Conservation (phyloP, 2,113 vertebrate species). For the Apteryx owenii region DNA sequence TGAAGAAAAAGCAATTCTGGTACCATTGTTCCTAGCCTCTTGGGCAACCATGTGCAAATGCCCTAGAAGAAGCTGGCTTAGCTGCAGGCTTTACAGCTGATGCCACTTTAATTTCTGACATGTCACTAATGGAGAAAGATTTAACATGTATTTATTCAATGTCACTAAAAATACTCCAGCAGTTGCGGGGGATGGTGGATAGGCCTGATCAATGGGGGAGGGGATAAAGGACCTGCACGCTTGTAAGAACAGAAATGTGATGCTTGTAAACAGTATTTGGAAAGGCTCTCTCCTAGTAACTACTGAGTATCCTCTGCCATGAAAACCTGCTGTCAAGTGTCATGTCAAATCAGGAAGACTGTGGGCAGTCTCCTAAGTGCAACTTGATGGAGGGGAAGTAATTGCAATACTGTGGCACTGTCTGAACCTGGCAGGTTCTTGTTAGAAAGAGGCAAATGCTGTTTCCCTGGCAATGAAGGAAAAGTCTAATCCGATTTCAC, state of each 20-base stretch:
- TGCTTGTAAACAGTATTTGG: neutral
- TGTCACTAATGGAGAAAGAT: constrained; percentile 26
- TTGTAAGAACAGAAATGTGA: neutral
- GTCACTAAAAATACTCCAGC: constrained; percentile 50
- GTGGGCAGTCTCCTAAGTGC: neutral
- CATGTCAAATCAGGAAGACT: neutral
- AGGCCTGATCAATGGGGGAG: neutral
- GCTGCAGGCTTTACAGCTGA: constrained; percentile 32
- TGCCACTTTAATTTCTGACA: constrained; percentile 45
- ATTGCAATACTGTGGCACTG: neutral
- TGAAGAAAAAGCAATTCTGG: neutral
- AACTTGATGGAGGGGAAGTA: neutral
- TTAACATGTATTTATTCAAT: constrained; percentile 34
- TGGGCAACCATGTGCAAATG: neutral
- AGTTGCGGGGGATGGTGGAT: neutral
- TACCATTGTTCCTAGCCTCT: neutral
- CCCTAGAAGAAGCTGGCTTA: neutral
- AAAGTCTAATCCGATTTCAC: neutral
- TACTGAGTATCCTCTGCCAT: neutral
- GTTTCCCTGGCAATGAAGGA: constrained; percentile 3
- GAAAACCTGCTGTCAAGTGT: constrained; percentile 39
- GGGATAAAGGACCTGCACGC: neutral
- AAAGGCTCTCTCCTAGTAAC: neutral
- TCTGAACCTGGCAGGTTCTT: neutral
- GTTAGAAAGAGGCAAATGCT: neutral